Evolutionary conservation across 2,888 invertebrate species (phyloP), one percentile per base, ranked within the genome.

Genomic region (Parnassius orleans): DNA sequence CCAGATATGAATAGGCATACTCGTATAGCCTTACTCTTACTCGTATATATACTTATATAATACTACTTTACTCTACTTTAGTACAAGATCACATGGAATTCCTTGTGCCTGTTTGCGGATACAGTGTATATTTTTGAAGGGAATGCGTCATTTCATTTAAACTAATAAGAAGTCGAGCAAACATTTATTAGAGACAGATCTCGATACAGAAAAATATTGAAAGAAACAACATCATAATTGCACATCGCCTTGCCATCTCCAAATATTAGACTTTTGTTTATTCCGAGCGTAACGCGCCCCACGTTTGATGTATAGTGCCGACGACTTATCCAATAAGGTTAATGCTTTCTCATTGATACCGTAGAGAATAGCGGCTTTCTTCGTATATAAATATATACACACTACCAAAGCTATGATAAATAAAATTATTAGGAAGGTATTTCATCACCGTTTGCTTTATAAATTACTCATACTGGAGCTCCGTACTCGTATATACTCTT

Each of bases 321-420:
- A 67, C 66, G 83, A 80, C 83, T 90, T 87, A 90, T 88, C 89
- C 87, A 90, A 90, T 90, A 88, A 85, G 68, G 82, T 80, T 86
- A 88, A 88, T 88, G 88, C 83, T 47, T 51, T 72, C 61, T 69
- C 66, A 70, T 73, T 72, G 73, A 72, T 71, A 65, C 68, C 72
- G 10, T 10, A 44, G 33, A 51, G 14, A 44, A 51, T 48, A 62
- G 57, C 69, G 63, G 71, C 67, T 71, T 74, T 75, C 72, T 72
- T 61, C 60, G 58, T 9, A 10, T 51, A 15, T 9, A 50, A 24
- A 57, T 51, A 41, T 9, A 43, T 9, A 10, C 43, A 43, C 11
- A 46, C n/a, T 12, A 46, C 11, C 46, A 12, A 46, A 3, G n/a
- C 46, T 46, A 7, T 46, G 7, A 46, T 12, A 46, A 46, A 46